Evolutionary conservation across 2,888 invertebrate genomes (phyloP), one percentile per base, ranked within the genome.

Genomic region (Tuta absoluta): DNA sequence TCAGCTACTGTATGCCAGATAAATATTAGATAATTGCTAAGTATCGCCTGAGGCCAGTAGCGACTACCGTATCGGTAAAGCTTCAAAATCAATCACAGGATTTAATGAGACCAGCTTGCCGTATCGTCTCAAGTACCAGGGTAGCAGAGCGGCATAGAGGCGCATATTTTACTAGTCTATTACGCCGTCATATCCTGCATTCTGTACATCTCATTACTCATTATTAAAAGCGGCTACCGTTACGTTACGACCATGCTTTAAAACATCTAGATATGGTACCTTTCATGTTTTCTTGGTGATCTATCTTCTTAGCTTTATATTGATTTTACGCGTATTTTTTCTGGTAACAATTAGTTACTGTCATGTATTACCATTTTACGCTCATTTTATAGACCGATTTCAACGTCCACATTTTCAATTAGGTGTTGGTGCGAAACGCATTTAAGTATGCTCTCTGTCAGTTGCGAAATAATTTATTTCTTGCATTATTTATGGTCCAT

Each of bases 141-240:
- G 69, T 67, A 73, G 71, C 72, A 77, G 72, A 73, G 70, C 70
- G 65, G 66, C 7, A 33, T 33, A 68, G 68, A 64, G 70, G 68
- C 57, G 72, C 75, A 73, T 74, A 74, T 71, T 69, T 68, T 67
- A 71, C 74, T 76, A 78, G 79, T 81, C 76, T 78, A 77, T 82
- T 78, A 78, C 74, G 67, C 64, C 73, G 75, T 74, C 75, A 75
- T 83, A 84, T 84, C 81, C 82, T 79, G 81, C 81, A 78, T 85
- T 84, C 82, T 81, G 82, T 80, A 73, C 73, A 72, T 69, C 79
- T 84, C 86, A 89, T 89, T 87, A 87, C 80, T 89, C 86, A 89
- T 83, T 88, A 89, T 87, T 89, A 85, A 80, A 85, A 83, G 76
- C 77, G 74, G 87, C 88, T 89, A 86, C 90, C 83, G 89, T 82